A percentile compares a stretch with the other conserved stretches of the same genome.
These are phyloP conservation scores for Brachymystax lenok DNA, from an alignment of 2,797 vertebrate species.

Conservation along the genomic window DNA sequence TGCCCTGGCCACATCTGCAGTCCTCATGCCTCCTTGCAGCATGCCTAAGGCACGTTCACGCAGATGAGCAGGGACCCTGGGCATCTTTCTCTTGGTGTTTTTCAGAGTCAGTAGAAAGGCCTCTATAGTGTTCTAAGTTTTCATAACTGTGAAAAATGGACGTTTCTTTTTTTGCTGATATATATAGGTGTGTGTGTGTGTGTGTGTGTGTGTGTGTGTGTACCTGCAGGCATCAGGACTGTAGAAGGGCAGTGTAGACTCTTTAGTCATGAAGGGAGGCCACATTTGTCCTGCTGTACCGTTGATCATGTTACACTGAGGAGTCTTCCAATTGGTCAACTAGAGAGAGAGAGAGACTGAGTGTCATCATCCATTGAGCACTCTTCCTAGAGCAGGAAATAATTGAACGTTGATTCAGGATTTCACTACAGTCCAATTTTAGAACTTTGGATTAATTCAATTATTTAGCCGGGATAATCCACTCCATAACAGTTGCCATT, in stretches of 20 bases:
- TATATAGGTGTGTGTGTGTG: neutral
- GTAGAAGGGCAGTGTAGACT: conserved; percentile 87
- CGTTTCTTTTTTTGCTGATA: too few relatives aligned
- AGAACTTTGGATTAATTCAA: neutral
- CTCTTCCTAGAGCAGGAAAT: too few relatives aligned
- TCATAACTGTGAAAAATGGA: too few relatives aligned
- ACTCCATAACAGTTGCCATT: too few relatives aligned
- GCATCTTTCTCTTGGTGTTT: too few relatives aligned
- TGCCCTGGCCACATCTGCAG: too few relatives aligned
- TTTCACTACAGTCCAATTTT: neutral
- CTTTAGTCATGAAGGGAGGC: conserved; percentile 88
- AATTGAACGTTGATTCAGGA: neutral
- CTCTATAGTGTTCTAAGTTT: too few relatives aligned
- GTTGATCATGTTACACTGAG: conserved; percentile 92
- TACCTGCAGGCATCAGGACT: conserved; percentile 96
- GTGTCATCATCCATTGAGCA: neutral
- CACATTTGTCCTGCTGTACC: conserved; percentile 93
- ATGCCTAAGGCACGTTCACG: too few relatives aligned
- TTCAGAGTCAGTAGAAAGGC: too few relatives aligned
- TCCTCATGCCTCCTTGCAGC: too few relatives aligned
- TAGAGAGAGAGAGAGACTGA: conserved; percentile 43
- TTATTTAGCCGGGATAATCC: neutral
- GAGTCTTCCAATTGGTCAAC: conserved; percentile 84
- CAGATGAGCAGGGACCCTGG: too few relatives aligned
- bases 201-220: neutral